phyloP scores from a whole-genome alignment of 2,888 invertebrate species.

The Drosophila kambysellisi region DNA sequence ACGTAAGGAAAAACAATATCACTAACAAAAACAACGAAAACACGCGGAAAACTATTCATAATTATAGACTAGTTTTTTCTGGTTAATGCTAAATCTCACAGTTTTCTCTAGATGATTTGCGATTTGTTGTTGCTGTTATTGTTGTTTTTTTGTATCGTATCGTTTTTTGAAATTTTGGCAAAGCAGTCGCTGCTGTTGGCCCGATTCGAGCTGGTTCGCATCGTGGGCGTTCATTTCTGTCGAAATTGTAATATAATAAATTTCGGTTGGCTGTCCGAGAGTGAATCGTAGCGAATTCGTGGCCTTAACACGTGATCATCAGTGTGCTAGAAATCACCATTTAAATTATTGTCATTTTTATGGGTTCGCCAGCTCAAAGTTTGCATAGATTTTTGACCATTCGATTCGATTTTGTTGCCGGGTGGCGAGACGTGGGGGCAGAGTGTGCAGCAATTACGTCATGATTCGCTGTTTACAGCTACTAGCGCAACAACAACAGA shows the following conservation, averaged over 20 bases:
- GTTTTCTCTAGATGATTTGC: slow-evolving; percentile 1
- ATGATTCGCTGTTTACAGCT: slow-evolving; percentile 33
- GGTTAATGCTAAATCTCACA: slow-evolving; percentile 2
- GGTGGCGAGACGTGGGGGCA: slow-evolving; percentile 1
- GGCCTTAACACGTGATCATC: slow-evolving; percentile 52
- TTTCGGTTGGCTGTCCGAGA: slow-evolving; percentile 12
- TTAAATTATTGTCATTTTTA: slow-evolving; percentile 32
- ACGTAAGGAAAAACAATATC: slow-evolving; percentile 51
- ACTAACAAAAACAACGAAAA: slow-evolving; percentile 29
- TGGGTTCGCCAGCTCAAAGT: slow-evolving; percentile 37
- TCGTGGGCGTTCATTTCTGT: slow-evolving; percentile 48
- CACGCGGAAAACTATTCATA: slow-evolving; percentile 50
- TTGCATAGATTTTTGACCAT: slow-evolving; percentile 41
- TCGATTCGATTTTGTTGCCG: slow-evolving; percentile 34
- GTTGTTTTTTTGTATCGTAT: background rate
- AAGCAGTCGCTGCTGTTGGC: slow-evolving; percentile 33
- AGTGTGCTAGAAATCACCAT: slow-evolving; percentile 4
- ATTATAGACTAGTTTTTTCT: slow-evolving; percentile 8
- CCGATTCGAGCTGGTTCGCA: slow-evolving; percentile 27
- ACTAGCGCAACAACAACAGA: slow-evolving; percentile 24
- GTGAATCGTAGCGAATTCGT: slow-evolving; percentile 29
- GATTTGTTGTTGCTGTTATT: slow-evolving; percentile 3
- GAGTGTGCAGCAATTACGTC: slow-evolving; percentile 33
- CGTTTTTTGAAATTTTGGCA: slow-evolving; percentile 38
- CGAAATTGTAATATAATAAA: slow-evolving; percentile 33